These are phyloP conservation scores for Campopleginae sp. DNA, from an alignment of 2,888 invertebrate genomes.

Conservation along the genomic window DNA sequence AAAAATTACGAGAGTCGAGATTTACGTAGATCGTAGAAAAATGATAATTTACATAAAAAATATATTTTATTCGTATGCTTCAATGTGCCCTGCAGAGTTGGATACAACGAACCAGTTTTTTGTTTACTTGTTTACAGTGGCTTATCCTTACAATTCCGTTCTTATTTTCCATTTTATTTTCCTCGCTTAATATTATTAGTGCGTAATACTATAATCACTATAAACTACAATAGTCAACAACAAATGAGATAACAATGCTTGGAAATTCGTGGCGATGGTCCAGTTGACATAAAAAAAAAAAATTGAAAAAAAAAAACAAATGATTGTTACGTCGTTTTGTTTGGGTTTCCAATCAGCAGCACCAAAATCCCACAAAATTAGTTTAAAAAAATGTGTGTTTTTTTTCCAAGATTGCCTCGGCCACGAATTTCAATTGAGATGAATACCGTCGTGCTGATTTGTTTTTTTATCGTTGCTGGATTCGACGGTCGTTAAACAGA, in stretches of 20 bases:
- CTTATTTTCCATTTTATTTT: slow-evolving; percentile 49
- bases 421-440: slow-evolving; percentile 69
- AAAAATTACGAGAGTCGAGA: background rate
- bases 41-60: slow-evolving; percentile 65
- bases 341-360: slow-evolving; percentile 33
- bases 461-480: slow-evolving; percentile 17
- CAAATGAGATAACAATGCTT: slow-evolving; percentile 80
- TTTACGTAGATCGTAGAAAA: slow-evolving; percentile 5
- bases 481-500: slow-evolving; percentile 32
- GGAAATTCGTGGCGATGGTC: slow-evolving; percentile 73
- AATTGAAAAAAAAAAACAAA: slow-evolving; percentile 4
- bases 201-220: slow-evolving; percentile 73
- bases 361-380: slow-evolving; percentile 23
- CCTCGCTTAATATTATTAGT: slow-evolving; percentile 67
- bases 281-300: slow-evolving; percentile 39
- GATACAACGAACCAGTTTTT: slow-evolving; percentile 51
- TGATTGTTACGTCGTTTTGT: slow-evolving; percentile 58
- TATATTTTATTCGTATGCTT: slow-evolving; percentile 69
- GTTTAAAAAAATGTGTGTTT: slow-evolving; percentile 2
- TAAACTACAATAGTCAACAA: slow-evolving; percentile 81
- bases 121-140: slow-evolving; percentile 45
- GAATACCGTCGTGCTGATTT: slow-evolving; percentile 60
- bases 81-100: slow-evolving; percentile 58
- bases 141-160: slow-evolving; percentile 45
- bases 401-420: slow-evolving; percentile 43